Conservation (phyloP, 2,888 invertebrate genomes). For the Cephus pygmeus region DNA sequence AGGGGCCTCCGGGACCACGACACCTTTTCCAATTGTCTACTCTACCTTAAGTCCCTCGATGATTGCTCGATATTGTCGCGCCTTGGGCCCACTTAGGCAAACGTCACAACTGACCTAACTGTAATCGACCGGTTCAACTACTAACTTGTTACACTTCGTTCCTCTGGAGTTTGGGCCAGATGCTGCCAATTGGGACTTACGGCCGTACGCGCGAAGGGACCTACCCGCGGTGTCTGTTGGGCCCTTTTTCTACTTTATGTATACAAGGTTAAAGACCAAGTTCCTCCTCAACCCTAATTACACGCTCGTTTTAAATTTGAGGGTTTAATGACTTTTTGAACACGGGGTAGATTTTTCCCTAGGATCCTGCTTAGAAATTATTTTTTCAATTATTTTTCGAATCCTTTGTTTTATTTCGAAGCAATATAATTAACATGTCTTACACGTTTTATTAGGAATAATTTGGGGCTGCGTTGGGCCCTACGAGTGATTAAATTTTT, state of each 20-base stretch:
- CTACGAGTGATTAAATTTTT: background rate
- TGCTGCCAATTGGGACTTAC: background rate
- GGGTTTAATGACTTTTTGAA: no score
- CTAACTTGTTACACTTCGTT: background rate
- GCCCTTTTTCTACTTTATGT: background rate
- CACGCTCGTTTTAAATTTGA: background rate
- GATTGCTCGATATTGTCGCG: conserved; percentile 41
- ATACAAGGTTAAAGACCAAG: background rate
- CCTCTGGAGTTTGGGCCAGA: background rate
- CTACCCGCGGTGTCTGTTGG: conserved; percentile 10
- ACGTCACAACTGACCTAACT: background rate
- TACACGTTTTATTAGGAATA: no score
- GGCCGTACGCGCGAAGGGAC: background rate
- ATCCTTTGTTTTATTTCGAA: background rate
- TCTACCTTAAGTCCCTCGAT: conserved; percentile 20
- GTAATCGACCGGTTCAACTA: background rate
- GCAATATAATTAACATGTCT: no score
- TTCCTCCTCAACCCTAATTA: background rate
- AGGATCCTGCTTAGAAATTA: background rate
- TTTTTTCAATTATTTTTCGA: background rate
- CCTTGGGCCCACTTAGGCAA: background rate
- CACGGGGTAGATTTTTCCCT: no score
- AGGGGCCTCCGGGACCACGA: background rate
- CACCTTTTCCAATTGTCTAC: background rate
- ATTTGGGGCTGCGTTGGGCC: no score